A percentile compares a stretch with the other conserved stretches of the same genome.
These are phyloP conservation scores for Thumatha senex DNA, from an alignment of 2,888 invertebrate species.

Conservation along the genomic window DNA sequence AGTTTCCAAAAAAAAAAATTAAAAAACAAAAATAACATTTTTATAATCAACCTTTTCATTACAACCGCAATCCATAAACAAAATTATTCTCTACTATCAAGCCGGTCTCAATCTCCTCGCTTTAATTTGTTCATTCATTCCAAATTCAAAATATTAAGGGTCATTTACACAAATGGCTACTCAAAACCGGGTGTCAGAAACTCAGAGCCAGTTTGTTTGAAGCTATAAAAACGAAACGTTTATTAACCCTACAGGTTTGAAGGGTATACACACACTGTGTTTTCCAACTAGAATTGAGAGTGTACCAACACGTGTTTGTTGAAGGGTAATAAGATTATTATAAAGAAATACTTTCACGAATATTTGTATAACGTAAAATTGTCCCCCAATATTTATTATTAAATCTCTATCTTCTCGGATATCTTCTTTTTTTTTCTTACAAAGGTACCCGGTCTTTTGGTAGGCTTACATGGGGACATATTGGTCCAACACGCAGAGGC, in stretches of 20 bases:
- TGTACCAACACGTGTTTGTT: slow-evolving; percentile 10
- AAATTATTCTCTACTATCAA: slow-evolving; percentile 41
- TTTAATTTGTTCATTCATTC: slow-evolving; percentile 51
- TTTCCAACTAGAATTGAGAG: slow-evolving; percentile 35
- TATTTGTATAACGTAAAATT: no score
- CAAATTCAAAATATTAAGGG: slow-evolving; percentile 59
- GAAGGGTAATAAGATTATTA: background rate
- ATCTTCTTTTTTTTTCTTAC: no score
- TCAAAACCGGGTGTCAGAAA: slow-evolving; percentile 49
- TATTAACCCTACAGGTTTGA: slow-evolving; percentile 46
- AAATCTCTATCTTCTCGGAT: no score
- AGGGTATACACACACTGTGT: slow-evolving; percentile 20
- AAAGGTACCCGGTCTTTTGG: no score
- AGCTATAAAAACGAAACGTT: slow-evolving; percentile 54
- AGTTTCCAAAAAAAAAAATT: slow-evolving; percentile 23
- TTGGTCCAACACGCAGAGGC: no score
- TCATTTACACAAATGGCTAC: slow-evolving; percentile 63
- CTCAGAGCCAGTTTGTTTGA: slow-evolving; percentile 51
- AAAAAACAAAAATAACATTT: slow-evolving; percentile 26
- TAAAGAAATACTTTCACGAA: no score
- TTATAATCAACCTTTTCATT: no score
- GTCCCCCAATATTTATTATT: no score
- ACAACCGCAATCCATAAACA: slow-evolving; percentile 39
- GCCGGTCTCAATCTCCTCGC: slow-evolving; percentile 54
- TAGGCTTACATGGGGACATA: no score